Base-by-base conservation (phyloP, 2,113 vertebrate species). In the Dolichotis patagonum region DNA sequence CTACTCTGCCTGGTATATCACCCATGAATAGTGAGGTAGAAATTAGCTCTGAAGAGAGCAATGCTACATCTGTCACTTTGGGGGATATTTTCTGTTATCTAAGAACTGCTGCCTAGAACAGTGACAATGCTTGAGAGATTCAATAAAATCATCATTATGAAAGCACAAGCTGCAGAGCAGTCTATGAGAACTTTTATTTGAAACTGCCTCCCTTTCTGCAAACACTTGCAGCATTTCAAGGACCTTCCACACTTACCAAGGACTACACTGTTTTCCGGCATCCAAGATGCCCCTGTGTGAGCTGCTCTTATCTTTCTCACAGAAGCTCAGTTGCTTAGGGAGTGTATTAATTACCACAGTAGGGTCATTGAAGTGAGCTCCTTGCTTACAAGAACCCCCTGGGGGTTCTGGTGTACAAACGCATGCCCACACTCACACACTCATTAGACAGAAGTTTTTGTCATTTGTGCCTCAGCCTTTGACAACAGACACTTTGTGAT, bases 261-360 rank as follows among this genome's bases (percentile, higher is more conserved):
- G 62, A 82, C 80, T 49, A 43, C 35, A 41, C 62, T 0, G 19
- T 82, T 88, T 89, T 49, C 83, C 88, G 63, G 88, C 38, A 63
- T 95, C 22, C 7, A 56, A 63, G 69, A 56, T 85, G 81, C 84
- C 58, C 58, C 43, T 22, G 0, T 71, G 22, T 58, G 83, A 89
- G 95, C 62, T 35, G n/a, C 77, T 82, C 90, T 95, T 87, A 38
- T 94, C 96, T 96, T 85, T 77, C 41, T 69, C 84, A 16, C 14
- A 10, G 84, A 75, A 97, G 54, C 88, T 1, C 3, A 30, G 80
- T 85, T 97, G 78, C 96, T 98, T 96, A 97, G 98, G 90, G 93
- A 94, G 71, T 96, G 92, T 97, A 96, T 97, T 98, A 98, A 98
- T 98, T 98, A 97, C 91, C 71, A 54, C 3, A 78, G 96, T 95